Base-by-base conservation (phyloP, 1,140 invertebrate species). In the Diplogasteroides magnus region DNA sequence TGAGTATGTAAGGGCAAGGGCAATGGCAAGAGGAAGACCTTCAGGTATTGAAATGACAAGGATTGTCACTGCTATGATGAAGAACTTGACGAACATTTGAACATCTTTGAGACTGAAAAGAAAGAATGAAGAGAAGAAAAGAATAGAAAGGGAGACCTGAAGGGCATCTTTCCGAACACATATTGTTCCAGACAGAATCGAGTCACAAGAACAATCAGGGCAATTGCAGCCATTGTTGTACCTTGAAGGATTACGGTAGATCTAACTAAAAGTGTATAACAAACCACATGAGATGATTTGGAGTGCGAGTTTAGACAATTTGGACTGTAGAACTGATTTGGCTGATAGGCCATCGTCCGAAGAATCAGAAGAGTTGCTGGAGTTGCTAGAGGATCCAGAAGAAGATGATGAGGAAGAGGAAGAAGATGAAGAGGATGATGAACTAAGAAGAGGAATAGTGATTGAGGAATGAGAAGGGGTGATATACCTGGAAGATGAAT, bases 281-380 rank as follows among this genome's bases (percentile, higher is more conserved):
- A 58, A 55, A 72, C 78, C 82, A 61, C 76, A 77, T 67, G 82
- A 82, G 58, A 82, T 82, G 68, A 83, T 83, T 64, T 83, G 80
- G 15, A 83, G 71, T 25, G 81, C 82, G 26, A 83, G 68, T 55
- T 77, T 73, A n/a, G 81, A 79, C 2, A 83, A 70, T 64, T 83
- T 83, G 11, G 77, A 75, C 67, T 83, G 81, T 19, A 83, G 72
- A 60, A 83, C 82, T 19, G 83, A 84, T 72, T 84, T 82, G 28
- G 74, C 67, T 60, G 72, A 72, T 55, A 82, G 62, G 57, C 71
- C 73, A n/a, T 78, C 76, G 23, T 72, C 74, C 25, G 73, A 74
- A 26, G 72, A 67, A 26, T 59, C 66, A 25, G 29, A 57, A 23
- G 64, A 25, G 11, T 27, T 58, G 2, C 64, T 62, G 14, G 76